Percentiles rank a stretch among this genome's conserved stretches.
These are phyloP conservation scores for Steatornis caripensis DNA, from an alignment of 2,113 vertebrate species.

Conservation along the genomic window DNA sequence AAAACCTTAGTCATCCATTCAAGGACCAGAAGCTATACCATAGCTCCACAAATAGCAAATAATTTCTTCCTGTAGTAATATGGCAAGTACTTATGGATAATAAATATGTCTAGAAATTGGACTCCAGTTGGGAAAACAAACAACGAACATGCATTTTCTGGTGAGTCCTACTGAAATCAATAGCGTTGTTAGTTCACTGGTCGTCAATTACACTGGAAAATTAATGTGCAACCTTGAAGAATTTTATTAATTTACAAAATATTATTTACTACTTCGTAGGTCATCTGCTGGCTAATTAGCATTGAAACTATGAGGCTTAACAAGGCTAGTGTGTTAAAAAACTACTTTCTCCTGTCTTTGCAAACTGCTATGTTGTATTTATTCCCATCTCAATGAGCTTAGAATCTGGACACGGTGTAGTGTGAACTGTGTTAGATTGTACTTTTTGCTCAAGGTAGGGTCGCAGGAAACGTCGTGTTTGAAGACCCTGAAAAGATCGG, in stretches of 20 bases:
- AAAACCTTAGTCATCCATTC: background rate
- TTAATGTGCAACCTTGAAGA: background rate
- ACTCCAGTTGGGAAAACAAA: background rate
- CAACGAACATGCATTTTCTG: background rate
- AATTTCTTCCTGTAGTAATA: background rate
- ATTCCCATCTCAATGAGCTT: background rate
- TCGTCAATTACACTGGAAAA: background rate
- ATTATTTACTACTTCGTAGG: background rate
- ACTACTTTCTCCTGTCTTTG: background rate
- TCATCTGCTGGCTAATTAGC: background rate
- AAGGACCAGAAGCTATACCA: background rate
- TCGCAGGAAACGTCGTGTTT: background rate
- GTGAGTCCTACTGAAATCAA: background rate
- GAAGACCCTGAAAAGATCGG: background rate
- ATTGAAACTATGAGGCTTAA: background rate
- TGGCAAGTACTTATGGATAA: background rate
- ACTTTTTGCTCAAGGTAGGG: background rate
- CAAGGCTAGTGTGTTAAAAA: background rate
- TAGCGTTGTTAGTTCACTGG: background rate
- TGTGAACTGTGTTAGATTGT: background rate
- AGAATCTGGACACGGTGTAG: background rate
- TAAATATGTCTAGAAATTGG: background rate
- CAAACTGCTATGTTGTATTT: background rate
- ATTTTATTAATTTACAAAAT: background rate
- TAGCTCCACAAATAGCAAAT: background rate